phyloP scores from a whole-genome alignment of 2,113 vertebrate species.

The Equus quagga region DNA sequence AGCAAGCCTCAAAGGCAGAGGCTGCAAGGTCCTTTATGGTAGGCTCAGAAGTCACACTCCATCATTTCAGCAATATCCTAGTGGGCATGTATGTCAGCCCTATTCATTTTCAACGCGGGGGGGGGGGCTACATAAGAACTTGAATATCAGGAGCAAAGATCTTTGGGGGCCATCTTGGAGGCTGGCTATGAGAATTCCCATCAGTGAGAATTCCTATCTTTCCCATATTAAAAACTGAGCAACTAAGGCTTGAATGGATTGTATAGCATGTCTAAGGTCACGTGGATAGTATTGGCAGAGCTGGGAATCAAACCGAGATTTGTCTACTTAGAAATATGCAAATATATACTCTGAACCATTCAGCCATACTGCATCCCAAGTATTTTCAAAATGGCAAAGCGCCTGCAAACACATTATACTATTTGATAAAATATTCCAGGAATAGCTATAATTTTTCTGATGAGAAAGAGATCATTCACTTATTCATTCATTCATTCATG shows the following conservation, averaged over 20 bases:
- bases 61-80: neutral
- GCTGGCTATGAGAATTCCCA: neutral
- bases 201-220: neutral
- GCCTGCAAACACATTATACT: neutral
- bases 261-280: neutral
- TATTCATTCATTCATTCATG: neutral
- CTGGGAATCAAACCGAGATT: neutral
- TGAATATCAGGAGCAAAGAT: neutral
- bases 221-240: neutral
- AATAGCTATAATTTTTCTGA: slow-evolving; percentile 2
- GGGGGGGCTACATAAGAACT: neutral
- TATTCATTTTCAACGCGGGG: neutral
- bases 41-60: neutral
- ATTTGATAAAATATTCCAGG: neutral
- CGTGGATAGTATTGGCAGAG: neutral
- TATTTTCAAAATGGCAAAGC: slow-evolving; percentile 32
- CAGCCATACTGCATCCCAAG: neutral
- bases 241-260: neutral
- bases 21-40: neutral
- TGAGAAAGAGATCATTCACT: neutral
- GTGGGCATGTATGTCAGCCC: neutral
- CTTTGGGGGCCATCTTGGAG: neutral
- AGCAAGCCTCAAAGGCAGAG: neutral
- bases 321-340: neutral
- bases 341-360: neutral